Conservation (phyloP, 1,140 invertebrate species). For the Trichomalopsis sarcophagae region DNA sequence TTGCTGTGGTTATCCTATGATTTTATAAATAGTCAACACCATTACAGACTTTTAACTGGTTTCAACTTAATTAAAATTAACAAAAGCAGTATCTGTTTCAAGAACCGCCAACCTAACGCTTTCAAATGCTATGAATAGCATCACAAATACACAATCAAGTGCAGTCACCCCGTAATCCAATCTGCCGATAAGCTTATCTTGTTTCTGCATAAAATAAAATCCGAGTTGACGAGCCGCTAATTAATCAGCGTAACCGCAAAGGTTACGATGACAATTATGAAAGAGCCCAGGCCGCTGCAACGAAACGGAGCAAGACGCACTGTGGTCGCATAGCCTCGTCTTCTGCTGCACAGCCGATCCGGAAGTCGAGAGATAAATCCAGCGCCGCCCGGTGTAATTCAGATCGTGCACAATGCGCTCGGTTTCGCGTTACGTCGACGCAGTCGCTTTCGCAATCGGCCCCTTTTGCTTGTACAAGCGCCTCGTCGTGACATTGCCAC, state of each 20-base stretch:
- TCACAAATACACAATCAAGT: neutral
- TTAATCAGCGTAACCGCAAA: conserved; percentile 3
- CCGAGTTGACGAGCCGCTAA: neutral
- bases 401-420: conserved; percentile 56
- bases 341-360: neutral
- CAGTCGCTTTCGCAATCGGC: conserved; percentile 56
- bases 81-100: neutral
- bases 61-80: neutral
- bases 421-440: conserved; percentile 62
- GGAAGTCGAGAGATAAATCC: conserved; percentile 43
- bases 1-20: too few species aligned
- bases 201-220: neutral
- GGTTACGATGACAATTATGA: conserved; percentile 22
- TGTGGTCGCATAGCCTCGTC: neutral
- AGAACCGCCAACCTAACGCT: neutral
- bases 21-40: neutral
- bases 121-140: neutral
- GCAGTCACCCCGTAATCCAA: neutral
- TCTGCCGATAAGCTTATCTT: neutral
- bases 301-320: conserved; percentile 59
- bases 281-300: conserved; percentile 2
- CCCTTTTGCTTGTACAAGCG: conserved; percentile 16
- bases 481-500: conserved; percentile 60
- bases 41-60: neutral
- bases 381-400: conserved; percentile 58